Evolutionary conservation across 1,140 invertebrate genomes (phyloP), one percentile per base, ranked within the genome.

Genomic region (Bombus turneri): DNA sequence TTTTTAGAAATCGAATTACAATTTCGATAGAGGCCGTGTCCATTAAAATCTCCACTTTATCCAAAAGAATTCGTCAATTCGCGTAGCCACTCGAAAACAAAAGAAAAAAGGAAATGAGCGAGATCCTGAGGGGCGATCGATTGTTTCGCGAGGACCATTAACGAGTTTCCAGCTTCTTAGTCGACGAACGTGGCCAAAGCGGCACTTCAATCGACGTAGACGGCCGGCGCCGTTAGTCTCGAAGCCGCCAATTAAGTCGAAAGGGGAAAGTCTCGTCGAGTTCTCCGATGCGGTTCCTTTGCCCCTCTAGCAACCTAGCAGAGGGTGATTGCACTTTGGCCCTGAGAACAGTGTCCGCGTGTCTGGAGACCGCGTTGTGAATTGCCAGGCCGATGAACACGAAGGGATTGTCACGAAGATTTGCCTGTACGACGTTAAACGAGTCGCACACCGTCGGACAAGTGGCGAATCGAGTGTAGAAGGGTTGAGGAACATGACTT

Each of bases 181-280:
- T 84, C 53, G 53, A 64, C 74, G 75, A 69, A n/a, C 47, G n/a
- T 76, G 43, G 82, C 64, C 82, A 83, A 83, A 76, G 73, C 81
- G 73, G 59, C 81, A 83, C 73, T 83, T 78, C 37, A 71, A 68
- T 78, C 82, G 82, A 83, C 73, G 74, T 53, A 83, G 81, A 77
- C 81, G 81, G 43, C 74, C 66, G 59, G 72, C 81, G n/a, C 73
- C 81, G 81, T 83, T 83, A 66, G 81, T 68, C 82, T 59, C 74
- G 82, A 86, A 86, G 81, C 85, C 81, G 85, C 85, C 85, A 86
- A 86, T 86, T 86, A 86, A 84, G 83, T 85, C 83, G 71, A 73
- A 85, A 85, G 83, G 83, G 78, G 83, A 81, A 85, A 85, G 78
- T 81, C 79, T 81, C 83, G 78, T 62, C 57, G 68, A 85, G 82